phyloP scores from a whole-genome alignment of 1,140 invertebrate genomes.

The Leptopilina boulardi region DNA sequence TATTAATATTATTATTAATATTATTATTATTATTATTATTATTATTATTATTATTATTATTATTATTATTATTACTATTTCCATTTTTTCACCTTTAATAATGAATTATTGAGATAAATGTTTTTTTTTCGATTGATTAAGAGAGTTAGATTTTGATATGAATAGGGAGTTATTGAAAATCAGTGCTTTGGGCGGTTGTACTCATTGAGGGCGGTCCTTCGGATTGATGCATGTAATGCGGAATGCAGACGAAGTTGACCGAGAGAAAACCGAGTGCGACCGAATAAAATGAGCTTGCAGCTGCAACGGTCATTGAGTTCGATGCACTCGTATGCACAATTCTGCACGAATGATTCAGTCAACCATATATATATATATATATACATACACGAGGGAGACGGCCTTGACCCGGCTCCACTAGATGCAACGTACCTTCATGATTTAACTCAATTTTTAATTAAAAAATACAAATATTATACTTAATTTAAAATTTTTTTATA shows the following conservation, averaged over 20 bases:
- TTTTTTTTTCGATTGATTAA: constrained; percentile 18
- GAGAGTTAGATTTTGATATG: not conserved
- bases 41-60: too few species aligned
- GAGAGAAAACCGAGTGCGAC: constrained; percentile 50
- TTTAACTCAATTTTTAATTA: too few species aligned
- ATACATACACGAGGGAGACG: constrained; percentile 65
- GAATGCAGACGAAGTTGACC: constrained; percentile 66
- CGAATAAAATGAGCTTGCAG: constrained; percentile 65
- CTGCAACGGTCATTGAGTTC: constrained; percentile 75
- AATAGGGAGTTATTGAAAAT: not conserved
- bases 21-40: too few species aligned
- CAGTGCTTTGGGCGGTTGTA: constrained; percentile 64
- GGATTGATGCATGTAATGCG: constrained; percentile 68
- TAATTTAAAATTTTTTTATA: too few species aligned
- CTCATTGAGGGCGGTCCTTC: constrained; percentile 64
- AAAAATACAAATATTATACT: too few species aligned
- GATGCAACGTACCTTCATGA: constrained; percentile 68
- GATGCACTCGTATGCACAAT: constrained; percentile 71
- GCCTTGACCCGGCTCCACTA: constrained; percentile 74
- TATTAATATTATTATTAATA: too few species aligned
- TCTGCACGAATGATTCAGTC: constrained; percentile 69
- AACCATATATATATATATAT: too few species aligned
- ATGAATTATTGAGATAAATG: not conserved
- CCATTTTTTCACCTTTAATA: too few species aligned
- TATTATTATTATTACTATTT: too few species aligned